Conservation (phyloP, 2,113 vertebrate genomes). For the Triplophysa tibetana region DNA sequence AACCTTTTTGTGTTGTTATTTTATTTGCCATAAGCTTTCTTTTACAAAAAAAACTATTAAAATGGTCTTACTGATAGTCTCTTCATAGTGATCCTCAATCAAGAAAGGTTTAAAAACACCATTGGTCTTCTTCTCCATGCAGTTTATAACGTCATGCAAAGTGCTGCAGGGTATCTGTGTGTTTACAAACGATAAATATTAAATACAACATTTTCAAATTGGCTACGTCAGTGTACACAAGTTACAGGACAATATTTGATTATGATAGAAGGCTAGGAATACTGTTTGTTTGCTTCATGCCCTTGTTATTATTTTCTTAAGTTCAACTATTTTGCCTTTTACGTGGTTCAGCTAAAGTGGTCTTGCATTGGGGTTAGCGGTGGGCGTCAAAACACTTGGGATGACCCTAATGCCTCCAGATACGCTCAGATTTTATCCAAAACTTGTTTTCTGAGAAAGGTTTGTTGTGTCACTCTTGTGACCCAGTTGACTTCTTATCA, state of each 20-base stretch:
- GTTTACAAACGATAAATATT: background rate
- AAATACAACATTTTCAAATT: background rate
- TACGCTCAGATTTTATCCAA: background rate
- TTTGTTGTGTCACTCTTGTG: constrained; percentile 21
- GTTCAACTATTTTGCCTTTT: too few species aligned
- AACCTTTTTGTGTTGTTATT: background rate
- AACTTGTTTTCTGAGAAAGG: background rate
- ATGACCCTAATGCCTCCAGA: too few species aligned
- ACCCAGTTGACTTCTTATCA: constrained; percentile 1
- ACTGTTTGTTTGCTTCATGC: background rate
- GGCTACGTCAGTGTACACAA: background rate
- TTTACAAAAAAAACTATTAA: background rate
- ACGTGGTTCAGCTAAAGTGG: too few species aligned
- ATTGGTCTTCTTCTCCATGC: constrained; percentile 69
- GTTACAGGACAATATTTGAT: background rate
- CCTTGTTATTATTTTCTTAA: too few species aligned
- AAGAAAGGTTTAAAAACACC: constrained; percentile 70
- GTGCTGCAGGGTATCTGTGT: constrained; percentile 75
- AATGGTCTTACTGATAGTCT: constrained; percentile 72
- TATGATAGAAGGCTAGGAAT: background rate
- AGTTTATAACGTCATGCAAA: constrained; percentile 69
- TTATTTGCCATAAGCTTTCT: background rate
- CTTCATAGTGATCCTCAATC: constrained; percentile 73
- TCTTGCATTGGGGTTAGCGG: too few species aligned
- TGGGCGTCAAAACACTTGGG: too few species aligned